Conservation (phyloP, 2,797 vertebrate genomes). For the Lepilemur ruficaudatus region DNA sequence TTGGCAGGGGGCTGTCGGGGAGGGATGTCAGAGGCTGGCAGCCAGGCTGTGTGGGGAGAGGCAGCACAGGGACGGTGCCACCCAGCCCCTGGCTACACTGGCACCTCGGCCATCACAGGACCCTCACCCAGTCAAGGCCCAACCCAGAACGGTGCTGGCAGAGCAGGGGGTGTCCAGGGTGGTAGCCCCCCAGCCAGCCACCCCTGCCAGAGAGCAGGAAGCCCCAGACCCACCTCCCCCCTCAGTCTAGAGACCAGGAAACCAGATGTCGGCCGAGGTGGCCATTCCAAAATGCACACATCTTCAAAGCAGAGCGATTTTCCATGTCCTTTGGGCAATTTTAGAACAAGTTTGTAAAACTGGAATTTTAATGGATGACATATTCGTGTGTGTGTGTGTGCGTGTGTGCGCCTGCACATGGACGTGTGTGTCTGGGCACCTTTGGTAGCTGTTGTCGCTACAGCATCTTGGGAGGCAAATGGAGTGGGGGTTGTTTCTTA, state of each 20-base stretch:
- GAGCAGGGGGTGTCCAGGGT: not conserved
- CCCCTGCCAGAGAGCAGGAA: not conserved
- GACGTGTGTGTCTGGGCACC: not conserved
- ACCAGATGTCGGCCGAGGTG: rapidly evolving
- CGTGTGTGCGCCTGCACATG: not conserved
- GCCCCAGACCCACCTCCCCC: not conserved
- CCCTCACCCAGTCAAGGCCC: not conserved
- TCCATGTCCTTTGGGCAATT: slow-evolving; percentile 65
- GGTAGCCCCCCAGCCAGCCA: not conserved
- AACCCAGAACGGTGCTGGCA: rapidly evolving
- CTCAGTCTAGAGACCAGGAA: not conserved
- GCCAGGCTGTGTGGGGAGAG: rapidly evolving
- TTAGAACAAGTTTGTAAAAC: slow-evolving; percentile 63
- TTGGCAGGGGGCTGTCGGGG: not conserved
- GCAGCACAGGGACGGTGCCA: too few relatives aligned
- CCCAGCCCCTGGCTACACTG: not conserved
- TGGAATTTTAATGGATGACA: slow-evolving; percentile 63
- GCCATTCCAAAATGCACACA: not conserved
- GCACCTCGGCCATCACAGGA: too few relatives aligned
- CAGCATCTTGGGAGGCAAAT: not conserved
- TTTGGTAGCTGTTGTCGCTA: not conserved
- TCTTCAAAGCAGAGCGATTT: not conserved
- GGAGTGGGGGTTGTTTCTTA: not conserved
- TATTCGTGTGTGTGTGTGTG: not conserved
- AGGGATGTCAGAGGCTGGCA: not conserved